Evolutionary conservation across 2,888 invertebrate genomes (phyloP).

Genomic region (Ennomos erosarius): DNA sequence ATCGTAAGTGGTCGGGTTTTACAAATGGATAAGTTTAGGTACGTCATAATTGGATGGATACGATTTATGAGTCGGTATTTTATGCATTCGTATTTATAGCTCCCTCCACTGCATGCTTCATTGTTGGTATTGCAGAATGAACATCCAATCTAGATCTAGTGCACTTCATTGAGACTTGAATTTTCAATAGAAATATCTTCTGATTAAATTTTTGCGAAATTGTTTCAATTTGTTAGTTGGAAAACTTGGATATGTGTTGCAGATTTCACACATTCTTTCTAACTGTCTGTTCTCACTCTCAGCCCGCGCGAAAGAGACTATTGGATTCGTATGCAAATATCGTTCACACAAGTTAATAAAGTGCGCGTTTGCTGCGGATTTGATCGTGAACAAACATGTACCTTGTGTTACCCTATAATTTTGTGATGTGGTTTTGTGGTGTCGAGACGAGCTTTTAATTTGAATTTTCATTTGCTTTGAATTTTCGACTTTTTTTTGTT

Average conservation of each 20-base stretch:
- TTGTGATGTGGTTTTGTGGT: conserved; percentile 6
- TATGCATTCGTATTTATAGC: conserved; percentile 32
- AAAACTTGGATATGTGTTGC: conserved; percentile 32
- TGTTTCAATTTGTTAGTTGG: conserved; percentile 25
- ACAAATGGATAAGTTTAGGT: conserved; percentile 15
- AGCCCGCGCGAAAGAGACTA: conserved; percentile 25
- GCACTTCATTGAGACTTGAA: conserved; percentile 24
- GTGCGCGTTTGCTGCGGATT: conserved; percentile 16
- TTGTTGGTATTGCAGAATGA: conserved; percentile 29
- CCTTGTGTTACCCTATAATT: conserved; percentile 1
- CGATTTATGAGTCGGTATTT: conserved; percentile 30
- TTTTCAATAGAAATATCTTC: conserved; percentile 15
- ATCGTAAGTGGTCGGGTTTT: conserved; percentile 11
- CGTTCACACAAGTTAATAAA: conserved; percentile 22
- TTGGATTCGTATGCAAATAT: conserved; percentile 22
- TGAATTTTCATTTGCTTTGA: neutral
- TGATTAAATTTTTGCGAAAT: conserved; percentile 21
- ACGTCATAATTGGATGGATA: conserved; percentile 6
- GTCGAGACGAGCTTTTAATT: neutral
- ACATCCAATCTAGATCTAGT: conserved; percentile 28
- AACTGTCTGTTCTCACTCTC: conserved; percentile 28
- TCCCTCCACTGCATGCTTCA: conserved; percentile 13
- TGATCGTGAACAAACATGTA: conserved; percentile 12
- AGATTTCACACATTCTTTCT: conserved; percentile 29
- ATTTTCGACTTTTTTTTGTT: neutral